Evolutionary conservation across 2,888 invertebrate genomes (phyloP).

Genomic region (Leptinotarsa haldemani): DNA sequence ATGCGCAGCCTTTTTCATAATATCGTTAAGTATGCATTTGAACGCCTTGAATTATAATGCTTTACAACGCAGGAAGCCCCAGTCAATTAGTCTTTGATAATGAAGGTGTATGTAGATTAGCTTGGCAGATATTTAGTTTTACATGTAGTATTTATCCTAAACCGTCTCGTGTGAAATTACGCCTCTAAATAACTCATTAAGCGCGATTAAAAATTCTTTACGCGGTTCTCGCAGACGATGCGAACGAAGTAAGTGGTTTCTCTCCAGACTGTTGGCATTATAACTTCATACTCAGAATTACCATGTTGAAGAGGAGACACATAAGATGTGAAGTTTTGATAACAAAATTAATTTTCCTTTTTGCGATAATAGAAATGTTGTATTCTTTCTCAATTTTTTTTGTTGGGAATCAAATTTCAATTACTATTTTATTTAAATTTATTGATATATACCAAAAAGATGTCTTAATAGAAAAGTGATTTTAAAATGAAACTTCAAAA

Average conservation of each 20-base stretch:
- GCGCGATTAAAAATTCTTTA: constrained; percentile 1
- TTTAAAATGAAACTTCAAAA: no score
- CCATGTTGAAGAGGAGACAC: not conserved
- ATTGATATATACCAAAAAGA: no score
- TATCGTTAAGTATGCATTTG: not conserved
- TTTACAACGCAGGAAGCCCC: constrained; percentile 26
- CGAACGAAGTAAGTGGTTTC: not conserved
- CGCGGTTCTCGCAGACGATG: not conserved
- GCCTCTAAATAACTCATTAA: constrained; percentile 26
- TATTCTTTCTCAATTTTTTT: no score
- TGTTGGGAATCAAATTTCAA: no score
- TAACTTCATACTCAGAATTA: not conserved
- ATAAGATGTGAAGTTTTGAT: no score
- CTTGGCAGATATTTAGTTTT: constrained; percentile 27
- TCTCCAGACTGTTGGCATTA: not conserved
- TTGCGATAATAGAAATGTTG: no score
- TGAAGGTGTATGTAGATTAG: constrained; percentile 37
- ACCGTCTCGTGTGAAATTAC: constrained; percentile 27
- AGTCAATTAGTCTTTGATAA: constrained; percentile 37
- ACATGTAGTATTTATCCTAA: constrained; percentile 28
- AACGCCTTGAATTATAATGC: constrained; percentile 3
- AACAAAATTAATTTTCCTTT: no score
- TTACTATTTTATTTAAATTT: no score
- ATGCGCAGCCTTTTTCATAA: not conserved
- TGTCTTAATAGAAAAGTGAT: no score